Evolutionary conservation across 2,888 invertebrate species (phyloP).

Genomic region (Cremastobaeus sp.): DNA sequence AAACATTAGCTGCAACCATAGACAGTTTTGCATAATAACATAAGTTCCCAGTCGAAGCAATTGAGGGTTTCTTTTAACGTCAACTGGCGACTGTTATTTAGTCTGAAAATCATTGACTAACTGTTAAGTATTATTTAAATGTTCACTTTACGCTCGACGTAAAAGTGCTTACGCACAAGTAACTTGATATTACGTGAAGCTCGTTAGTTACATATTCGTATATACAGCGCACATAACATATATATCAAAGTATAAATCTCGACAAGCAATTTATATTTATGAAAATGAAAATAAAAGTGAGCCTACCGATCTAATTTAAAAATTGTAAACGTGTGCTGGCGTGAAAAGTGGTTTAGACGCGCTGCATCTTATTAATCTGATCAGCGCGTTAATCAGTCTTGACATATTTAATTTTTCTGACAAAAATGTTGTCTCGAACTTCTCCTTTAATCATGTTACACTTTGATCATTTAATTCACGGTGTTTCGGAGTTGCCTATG

Average conservation of each 20-base stretch:
- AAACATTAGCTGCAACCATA: too few relatives aligned
- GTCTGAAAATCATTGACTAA: slow-evolving; percentile 16
- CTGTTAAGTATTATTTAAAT: slow-evolving; percentile 32
- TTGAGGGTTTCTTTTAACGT: too few relatives aligned
- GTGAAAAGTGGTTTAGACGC: background rate
- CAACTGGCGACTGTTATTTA: slow-evolving; percentile 16
- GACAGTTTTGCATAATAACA: too few relatives aligned
- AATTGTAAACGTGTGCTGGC: background rate
- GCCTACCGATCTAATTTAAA: background rate
- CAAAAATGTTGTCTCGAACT: too few relatives aligned
- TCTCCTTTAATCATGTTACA: too few relatives aligned
- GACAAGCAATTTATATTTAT: slow-evolving; percentile 11
- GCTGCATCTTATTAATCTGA: background rate
- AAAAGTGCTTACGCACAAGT: slow-evolving; percentile 51
- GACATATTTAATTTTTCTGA: too few relatives aligned
- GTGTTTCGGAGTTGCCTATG: too few relatives aligned
- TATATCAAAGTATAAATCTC: slow-evolving; percentile 35
- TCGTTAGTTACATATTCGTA: slow-evolving; percentile 42
- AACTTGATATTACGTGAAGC: slow-evolving; percentile 46
- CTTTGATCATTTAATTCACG: too few relatives aligned
- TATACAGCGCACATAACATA: slow-evolving; percentile 15
- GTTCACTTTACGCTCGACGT: slow-evolving; percentile 40
- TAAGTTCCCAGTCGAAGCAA: too few relatives aligned
- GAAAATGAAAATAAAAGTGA: slow-evolving; percentile 25
- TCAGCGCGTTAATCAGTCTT: too few relatives aligned